Percentiles rank a stretch among this genome's conserved stretches.
These are phyloP conservation scores for Papilio elwesi DNA, from an alignment of 2,888 invertebrate species.

Conservation along the genomic window DNA sequence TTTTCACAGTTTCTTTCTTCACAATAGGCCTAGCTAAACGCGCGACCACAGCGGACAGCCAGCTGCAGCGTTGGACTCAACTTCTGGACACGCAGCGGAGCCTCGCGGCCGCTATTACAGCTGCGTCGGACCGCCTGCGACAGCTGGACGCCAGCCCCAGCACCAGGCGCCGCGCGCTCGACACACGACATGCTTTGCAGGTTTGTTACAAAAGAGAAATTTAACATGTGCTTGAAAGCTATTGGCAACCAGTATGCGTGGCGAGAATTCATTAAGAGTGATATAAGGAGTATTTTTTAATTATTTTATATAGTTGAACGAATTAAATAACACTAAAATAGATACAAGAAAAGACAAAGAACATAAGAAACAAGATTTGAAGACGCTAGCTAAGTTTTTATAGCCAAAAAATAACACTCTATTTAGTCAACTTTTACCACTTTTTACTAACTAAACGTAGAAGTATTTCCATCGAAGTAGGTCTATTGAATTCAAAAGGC, in stretches of 20 bases:
- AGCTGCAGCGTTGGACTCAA: constrained; percentile 87
- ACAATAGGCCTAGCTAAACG: constrained; percentile 80
- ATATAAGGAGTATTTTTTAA: too few species aligned
- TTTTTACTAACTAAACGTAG: background rate
- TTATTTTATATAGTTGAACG: too few species aligned
- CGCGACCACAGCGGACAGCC: constrained; percentile 86
- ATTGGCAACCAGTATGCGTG: background rate
- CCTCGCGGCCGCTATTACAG: constrained; percentile 88
- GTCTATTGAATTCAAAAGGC: background rate
- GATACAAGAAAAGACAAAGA: too few species aligned
- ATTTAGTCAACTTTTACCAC: too few species aligned
- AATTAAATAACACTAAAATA: too few species aligned
- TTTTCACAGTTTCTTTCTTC: background rate
- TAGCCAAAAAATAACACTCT: too few species aligned
- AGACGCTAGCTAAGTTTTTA: too few species aligned
- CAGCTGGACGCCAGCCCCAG: constrained; percentile 90
- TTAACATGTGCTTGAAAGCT: background rate
- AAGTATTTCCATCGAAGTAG: constrained; percentile 6
- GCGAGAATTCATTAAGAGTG: too few species aligned
- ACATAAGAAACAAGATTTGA: too few species aligned
- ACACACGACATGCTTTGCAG: constrained; percentile 88
- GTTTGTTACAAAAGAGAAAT: constrained; percentile 64
- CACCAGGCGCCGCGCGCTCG: constrained; percentile 89
- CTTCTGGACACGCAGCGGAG: constrained; percentile 89
- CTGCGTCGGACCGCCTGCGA: constrained; percentile 89